Evolutionary conservation across 1,140 invertebrate species (phyloP).

Genomic region (Drosophila obscura): DNA sequence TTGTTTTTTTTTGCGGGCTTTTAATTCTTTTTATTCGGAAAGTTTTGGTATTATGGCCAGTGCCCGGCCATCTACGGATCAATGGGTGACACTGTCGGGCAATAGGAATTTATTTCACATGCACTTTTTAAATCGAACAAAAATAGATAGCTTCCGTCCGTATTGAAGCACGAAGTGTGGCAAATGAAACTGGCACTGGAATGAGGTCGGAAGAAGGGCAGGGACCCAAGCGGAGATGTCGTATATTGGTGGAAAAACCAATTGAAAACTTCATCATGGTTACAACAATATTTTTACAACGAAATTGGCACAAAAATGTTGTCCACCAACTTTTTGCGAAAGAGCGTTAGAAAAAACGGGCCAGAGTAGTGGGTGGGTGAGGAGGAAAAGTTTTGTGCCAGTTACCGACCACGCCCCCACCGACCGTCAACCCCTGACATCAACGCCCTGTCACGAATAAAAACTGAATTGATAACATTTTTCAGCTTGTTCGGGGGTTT

Average conservation of each 20-base stretch:
- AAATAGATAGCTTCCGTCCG: slow-evolving; percentile 69
- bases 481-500: slow-evolving; percentile 60
- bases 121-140: slow-evolving; percentile 75
- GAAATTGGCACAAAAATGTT: slow-evolving; percentile 82
- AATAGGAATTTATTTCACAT: slow-evolving; percentile 73
- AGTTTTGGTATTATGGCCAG: slow-evolving; percentile 41
- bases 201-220: background rate
- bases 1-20: slow-evolving; percentile 3
- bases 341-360: slow-evolving; percentile 58
- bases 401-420: slow-evolving; percentile 60
- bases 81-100: slow-evolving; percentile 40
- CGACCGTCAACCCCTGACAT: slow-evolving; percentile 37
- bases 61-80: background rate
- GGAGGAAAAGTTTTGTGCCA: slow-evolving; percentile 52
- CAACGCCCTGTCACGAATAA: slow-evolving; percentile 62
- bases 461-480: slow-evolving; percentile 79
- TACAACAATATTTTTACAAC: slow-evolving; percentile 79
- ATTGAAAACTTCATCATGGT: slow-evolving; percentile 82
- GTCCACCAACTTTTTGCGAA: slow-evolving; percentile 69
- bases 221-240: slow-evolving; percentile 25
- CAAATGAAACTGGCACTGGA: slow-evolving; percentile 5
- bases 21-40: slow-evolving; percentile 65
- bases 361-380: background rate
- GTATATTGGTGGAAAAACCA: slow-evolving; percentile 66
- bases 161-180: slow-evolving; percentile 40